Evolutionary conservation across 1,140 invertebrate species (phyloP), one percentile per base, ranked within the genome.

Genomic region (Whitmania pigra): DNA sequence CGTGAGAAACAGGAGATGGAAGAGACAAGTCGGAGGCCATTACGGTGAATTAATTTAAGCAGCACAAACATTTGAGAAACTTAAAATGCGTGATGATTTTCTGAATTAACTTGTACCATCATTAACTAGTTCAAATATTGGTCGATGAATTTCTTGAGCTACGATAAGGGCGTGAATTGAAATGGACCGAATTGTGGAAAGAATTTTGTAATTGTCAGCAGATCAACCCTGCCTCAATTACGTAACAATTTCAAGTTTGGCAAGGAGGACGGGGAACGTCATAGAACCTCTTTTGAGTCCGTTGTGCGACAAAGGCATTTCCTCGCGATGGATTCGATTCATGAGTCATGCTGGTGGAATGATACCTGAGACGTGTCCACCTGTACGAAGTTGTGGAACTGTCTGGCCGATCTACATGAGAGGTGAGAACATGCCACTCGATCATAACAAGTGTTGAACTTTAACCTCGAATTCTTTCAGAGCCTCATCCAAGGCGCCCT

Each of bases 281-380:
- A 15, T 63, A 13, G 29, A 63, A 22, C 29, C 57, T 1, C 9
- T 31, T 13, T 31, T 63, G 22, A 63, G 29, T 31, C 22, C 57
- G 7, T 63, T 63, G 29, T 31, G 29, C 57, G 57, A 63, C 57
- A 63, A 20, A 22, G 29, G 29, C 22, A 63, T 63, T 63, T 63
- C 57, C 9, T 31, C 57, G 11, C 22, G 57, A 13, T 63, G 57
- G 57, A 25, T 25, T 31, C 22, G 57, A 11, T 63, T 63, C 29
- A 25, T 22, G 57, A 63, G 57, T 31, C 57, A 22, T 15, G 57
- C 22, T 63, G 57, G 57, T 31, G 22, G 29, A 22, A 31, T 13
- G 9, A 63, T 63, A 25, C 22, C 29, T 13, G 57, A 63, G 22
- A 63, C 22, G 57, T 63, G 57, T 31, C 57, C 57, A 18, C 57